Evolutionary conservation across 2,113 vertebrate species (phyloP).

Genomic region (Talpa occidentalis): DNA sequence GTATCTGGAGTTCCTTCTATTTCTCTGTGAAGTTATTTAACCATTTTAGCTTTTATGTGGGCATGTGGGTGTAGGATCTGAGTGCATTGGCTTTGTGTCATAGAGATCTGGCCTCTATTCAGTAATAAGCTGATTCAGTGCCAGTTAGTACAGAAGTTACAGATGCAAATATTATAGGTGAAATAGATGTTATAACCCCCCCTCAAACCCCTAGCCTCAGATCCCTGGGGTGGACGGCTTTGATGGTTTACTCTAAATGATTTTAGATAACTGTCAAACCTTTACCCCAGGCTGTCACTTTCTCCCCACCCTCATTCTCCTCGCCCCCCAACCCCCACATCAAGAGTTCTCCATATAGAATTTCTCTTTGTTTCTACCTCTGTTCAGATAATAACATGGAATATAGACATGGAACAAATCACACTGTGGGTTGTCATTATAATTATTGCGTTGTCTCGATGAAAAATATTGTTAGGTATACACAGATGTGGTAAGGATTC

Average conservation of each 20-base stretch:
- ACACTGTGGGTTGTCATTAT: background rate
- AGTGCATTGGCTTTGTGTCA: background rate
- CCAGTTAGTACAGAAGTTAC: background rate
- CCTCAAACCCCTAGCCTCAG: background rate
- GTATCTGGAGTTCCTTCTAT: background rate
- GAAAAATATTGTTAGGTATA: background rate
- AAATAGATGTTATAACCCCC: background rate
- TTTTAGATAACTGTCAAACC: constrained; percentile 10
- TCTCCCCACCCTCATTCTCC: too few species aligned
- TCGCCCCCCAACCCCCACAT: fast-evolving
- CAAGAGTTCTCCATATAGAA: background rate
- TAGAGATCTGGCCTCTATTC: background rate
- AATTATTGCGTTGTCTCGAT: background rate
- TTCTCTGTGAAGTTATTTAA: background rate
- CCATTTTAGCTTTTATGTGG: constrained; percentile 1
- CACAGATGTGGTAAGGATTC: background rate
- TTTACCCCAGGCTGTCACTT: background rate
- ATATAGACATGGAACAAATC: background rate
- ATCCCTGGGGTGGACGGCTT: background rate
- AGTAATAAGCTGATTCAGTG: background rate
- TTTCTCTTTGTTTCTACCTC: background rate
- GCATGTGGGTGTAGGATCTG: background rate
- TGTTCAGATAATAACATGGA: background rate
- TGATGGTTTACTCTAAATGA: background rate
- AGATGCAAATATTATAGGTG: background rate